These are phyloP conservation scores for Spinus pinus DNA, from an alignment of 2,797 vertebrate genomes.

Conservation along the genomic window DNA sequence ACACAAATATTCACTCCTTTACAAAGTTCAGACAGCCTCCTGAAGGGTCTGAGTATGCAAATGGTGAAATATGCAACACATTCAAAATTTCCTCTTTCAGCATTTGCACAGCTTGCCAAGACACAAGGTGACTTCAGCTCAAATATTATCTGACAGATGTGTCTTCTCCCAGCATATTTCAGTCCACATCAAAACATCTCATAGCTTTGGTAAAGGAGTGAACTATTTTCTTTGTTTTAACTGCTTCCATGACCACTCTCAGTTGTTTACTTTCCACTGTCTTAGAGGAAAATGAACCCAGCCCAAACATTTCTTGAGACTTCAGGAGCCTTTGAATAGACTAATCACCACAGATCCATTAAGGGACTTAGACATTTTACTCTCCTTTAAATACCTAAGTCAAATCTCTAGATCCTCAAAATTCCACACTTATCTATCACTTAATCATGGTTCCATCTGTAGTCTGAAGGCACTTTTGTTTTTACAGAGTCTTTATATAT, in stretches of 20 bases:
- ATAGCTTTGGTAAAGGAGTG: neutral
- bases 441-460: neutral
- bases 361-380: neutral
- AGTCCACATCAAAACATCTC: neutral
- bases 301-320: neutral
- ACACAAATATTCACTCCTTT: neutral
- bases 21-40: neutral
- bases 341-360: neutral
- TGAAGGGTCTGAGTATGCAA: neutral
- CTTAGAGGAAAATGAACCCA: neutral
- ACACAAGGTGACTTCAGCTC: neutral
- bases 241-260: neutral
- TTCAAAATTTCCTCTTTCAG: neutral
- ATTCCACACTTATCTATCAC: neutral
- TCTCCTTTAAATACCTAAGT: neutral
- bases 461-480: neutral
- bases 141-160: neutral
- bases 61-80: neutral
- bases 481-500: neutral
- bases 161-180: neutral
- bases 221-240: neutral
- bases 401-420: neutral
- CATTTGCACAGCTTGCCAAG: neutral
- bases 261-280: neutral
- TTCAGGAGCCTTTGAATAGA: neutral